phyloP scores from a whole-genome alignment of 2,888 invertebrate species.

The Sarcophaga carnaria region DNA sequence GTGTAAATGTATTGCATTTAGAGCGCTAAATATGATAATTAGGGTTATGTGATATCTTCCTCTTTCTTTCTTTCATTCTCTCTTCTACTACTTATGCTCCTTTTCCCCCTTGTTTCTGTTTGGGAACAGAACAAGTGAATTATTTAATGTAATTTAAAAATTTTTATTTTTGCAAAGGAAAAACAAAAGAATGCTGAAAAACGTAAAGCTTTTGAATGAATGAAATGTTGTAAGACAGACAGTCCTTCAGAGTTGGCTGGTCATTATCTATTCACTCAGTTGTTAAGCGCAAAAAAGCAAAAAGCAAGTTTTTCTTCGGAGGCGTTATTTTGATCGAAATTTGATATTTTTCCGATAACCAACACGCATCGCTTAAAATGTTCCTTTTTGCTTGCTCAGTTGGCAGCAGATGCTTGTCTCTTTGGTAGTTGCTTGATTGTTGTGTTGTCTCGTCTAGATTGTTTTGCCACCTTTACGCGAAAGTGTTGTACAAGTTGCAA shows the following conservation, averaged over 20 bases:
- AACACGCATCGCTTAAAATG: conserved; percentile 69
- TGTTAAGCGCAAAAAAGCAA: neutral
- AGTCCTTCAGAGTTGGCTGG: conserved; percentile 41
- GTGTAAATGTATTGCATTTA: conserved; percentile 77
- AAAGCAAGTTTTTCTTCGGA: conserved; percentile 68
- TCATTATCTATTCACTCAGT: conserved; percentile 33
- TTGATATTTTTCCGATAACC: conserved; percentile 81
- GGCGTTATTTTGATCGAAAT: conserved; percentile 81
- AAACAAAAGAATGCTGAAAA: conserved; percentile 31
- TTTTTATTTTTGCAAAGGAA: conserved; percentile 21
- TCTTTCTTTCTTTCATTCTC: neutral
- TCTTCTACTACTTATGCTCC: neutral
- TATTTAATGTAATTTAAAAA: conserved; percentile 48
- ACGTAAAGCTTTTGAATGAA: conserved; percentile 5
- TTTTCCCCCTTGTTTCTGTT: neutral
- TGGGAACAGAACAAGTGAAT: conserved; percentile 49
- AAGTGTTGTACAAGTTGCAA: conserved; percentile 56
- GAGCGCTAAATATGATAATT: conserved; percentile 81
- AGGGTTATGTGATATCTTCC: conserved; percentile 77
- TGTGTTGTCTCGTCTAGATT: conserved; percentile 58
- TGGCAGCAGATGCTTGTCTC: conserved; percentile 63
- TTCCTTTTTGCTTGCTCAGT: conserved; percentile 7
- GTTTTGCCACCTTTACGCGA: conserved; percentile 72
- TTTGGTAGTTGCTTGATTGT: conserved; percentile 41
- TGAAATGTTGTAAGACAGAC: conserved; percentile 34